Evolutionary conservation across 2,113 vertebrate species (phyloP).

Genomic region (Ciconia maguari): DNA sequence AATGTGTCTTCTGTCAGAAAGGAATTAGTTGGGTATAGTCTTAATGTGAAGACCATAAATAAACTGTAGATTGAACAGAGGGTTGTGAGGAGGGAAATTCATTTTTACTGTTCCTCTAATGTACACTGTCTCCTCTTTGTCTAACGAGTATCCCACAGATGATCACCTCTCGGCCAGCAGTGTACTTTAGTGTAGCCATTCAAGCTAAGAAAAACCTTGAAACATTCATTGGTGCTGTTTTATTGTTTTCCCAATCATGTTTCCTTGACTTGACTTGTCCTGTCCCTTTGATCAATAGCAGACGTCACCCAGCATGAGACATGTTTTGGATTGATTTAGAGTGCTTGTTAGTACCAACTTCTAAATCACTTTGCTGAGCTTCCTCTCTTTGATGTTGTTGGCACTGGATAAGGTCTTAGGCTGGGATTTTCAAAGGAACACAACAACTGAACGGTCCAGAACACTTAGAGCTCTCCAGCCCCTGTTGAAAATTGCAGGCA

Average conservation of each 20-base stretch:
- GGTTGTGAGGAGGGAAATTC: background rate
- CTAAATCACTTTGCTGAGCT: slow-evolving; percentile 17
- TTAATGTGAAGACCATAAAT: background rate
- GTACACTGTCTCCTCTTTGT: slow-evolving; percentile 20
- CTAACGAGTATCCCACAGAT: background rate
- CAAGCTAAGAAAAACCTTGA: slow-evolving; percentile 11
- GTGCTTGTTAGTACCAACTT: slow-evolving; percentile 15
- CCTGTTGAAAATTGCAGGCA: background rate
- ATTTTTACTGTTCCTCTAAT: background rate
- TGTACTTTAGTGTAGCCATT: background rate
- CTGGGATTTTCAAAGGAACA: background rate
- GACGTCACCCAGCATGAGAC: background rate
- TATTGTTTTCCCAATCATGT: slow-evolving; percentile 50
- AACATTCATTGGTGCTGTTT: background rate
- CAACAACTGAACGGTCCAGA: background rate
- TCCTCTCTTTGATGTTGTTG: background rate
- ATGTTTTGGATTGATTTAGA: slow-evolving; percentile 41
- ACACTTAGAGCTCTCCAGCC: background rate
- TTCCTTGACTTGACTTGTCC: slow-evolving; percentile 41
- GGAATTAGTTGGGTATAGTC: background rate
- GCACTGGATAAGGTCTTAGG: background rate
- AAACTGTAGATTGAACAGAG: background rate
- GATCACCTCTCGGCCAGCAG: background rate
- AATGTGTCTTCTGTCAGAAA: background rate
- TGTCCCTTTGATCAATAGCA: slow-evolving; percentile 48